Evolutionary conservation across 2,797 vertebrate species (phyloP), one percentile per base, ranked within the genome.

Genomic region (Hydrocynus forskahlii): DNA sequence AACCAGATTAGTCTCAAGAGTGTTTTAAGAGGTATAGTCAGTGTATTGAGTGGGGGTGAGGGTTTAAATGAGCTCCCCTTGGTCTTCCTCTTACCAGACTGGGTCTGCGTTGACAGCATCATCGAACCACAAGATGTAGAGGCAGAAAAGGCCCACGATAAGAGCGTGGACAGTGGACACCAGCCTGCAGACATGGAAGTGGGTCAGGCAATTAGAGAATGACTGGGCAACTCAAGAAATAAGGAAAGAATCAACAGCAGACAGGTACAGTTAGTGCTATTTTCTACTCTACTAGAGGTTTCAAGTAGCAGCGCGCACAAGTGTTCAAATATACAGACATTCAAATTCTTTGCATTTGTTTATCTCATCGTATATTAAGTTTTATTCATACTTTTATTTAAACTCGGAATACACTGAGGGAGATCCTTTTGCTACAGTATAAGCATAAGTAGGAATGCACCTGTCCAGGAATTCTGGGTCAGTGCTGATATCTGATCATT

Each of bases 51-150:
- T 78, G 69, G 23, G 62, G 5, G 35, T 29, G 71, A 59, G 21
- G 55, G 38, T 75, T 2, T 69, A 63, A 82, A 78, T 38, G 76
- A 78, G 70, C 45, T 78, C 70, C 81, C 68, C 63, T 25, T 25
- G 54, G 52, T 74, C 40, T 78, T 78, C 10, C 48, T 87, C 94
- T 95, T 92, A 95, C 95, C 95, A 96, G 88, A 95, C 92, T 0
- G 95, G 95, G 83, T 94, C 92, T 80, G 91, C 88, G 79, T 95
- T 96, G 83, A 95, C 91, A 0, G 81, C 93, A 0, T 95, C 94
- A 7, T 95, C 95, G 2, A 90, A 96, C 88, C 93, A 94, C 86
- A 96, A 91, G 90, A 95, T 95, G 86, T 95, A 95, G 55, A 95
- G 89, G 85, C 95, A 95, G 88, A 96, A 94, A 75, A 93, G 85